These are phyloP conservation scores for Pantherophis guttatus DNA, from an alignment of 2,113 vertebrate species.

Conservation along the genomic window DNA sequence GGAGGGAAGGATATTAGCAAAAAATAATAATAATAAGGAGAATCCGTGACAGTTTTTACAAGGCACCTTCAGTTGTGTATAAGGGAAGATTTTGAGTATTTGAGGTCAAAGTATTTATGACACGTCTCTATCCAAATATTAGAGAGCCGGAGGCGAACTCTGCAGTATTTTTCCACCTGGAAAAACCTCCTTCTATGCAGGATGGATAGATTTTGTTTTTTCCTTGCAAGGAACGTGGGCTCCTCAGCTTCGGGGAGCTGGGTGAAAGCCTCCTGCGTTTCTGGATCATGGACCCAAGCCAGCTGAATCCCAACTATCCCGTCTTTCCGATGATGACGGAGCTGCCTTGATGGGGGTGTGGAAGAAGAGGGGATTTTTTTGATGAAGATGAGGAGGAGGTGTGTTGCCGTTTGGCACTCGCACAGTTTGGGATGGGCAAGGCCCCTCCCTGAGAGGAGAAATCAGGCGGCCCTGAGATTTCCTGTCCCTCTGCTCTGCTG, in stretches of 20 bases:
- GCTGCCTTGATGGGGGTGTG: neutral
- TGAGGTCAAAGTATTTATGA: slow-evolving; percentile 3
- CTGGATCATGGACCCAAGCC: neutral
- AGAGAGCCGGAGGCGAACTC: neutral
- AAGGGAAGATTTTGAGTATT: neutral
- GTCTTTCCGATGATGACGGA: neutral
- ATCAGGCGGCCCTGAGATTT: neutral
- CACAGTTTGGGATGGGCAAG: too few relatives aligned
- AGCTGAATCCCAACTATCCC: rapidly evolving
- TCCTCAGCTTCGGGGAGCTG: slow-evolving; percentile 13
- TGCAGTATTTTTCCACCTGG: neutral
- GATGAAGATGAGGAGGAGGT: neutral
- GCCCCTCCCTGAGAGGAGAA: neutral
- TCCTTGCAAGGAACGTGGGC: neutral
- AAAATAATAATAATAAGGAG: too few relatives aligned
- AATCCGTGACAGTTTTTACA: rapidly evolving
- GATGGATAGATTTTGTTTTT: neutral
- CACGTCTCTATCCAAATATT: slow-evolving; percentile 20
- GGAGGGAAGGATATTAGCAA: neutral
- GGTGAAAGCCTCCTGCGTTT: neutral
- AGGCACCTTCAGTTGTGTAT: neutral
- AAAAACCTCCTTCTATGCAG: neutral
- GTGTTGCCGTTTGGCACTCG: neutral
- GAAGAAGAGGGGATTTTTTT: neutral
- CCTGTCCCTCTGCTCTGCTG: neutral